Evolutionary conservation across 2,797 vertebrate species (phyloP).

Genomic region (Acipenser oxyrinchus): DNA sequence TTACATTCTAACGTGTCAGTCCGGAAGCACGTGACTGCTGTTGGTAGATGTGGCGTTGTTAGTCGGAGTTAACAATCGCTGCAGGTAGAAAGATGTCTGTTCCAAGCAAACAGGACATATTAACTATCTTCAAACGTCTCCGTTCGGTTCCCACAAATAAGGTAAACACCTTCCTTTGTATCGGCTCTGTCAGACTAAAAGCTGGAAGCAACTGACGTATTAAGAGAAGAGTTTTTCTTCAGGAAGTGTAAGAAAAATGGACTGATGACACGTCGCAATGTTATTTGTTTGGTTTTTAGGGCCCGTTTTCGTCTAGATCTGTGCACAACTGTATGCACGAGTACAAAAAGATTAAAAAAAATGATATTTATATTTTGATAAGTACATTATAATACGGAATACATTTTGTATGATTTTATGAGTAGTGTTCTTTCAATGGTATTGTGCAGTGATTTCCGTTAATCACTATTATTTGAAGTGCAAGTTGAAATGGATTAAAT

Average conservation of each 20-base stretch:
- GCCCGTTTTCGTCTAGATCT: no score
- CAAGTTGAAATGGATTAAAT: no score
- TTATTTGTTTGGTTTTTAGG: constrained; percentile 1
- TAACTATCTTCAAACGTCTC: constrained; percentile 78
- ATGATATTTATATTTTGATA: no score
- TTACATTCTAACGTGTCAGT: constrained; percentile 42
- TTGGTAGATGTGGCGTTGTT: constrained; percentile 10
- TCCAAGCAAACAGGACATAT: constrained; percentile 76
- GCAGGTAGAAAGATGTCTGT: constrained; percentile 62
- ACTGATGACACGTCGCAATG: constrained; percentile 81
- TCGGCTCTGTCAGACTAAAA: no score
- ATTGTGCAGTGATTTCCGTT: no score
- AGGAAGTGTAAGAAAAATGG: constrained; percentile 43
- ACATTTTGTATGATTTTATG: no score
- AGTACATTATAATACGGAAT: no score
- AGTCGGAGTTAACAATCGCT: no score
- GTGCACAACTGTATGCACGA: no score
- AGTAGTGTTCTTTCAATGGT: no score
- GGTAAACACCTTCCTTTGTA: constrained; percentile 46
- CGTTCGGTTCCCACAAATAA: constrained; percentile 79
- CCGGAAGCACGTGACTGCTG: constrained; percentile 20
- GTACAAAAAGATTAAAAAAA: no score
- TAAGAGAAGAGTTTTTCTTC: background rate
- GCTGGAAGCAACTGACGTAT: background rate
- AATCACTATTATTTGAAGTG: no score